Conservation (phyloP, 1,140 invertebrate species). For the Temnothorax longispinosus region DNA sequence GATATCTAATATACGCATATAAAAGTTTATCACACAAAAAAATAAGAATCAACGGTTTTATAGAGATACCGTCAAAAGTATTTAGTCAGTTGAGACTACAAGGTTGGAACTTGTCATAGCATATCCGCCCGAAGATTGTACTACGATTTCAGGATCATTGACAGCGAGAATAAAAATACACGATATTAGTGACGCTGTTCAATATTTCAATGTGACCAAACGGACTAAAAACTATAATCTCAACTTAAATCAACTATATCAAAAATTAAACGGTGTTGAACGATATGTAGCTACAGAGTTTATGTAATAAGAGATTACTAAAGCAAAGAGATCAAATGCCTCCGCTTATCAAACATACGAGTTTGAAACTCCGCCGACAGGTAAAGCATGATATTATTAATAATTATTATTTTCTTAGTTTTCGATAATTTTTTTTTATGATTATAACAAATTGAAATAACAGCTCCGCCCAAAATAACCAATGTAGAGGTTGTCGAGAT, state of each 20-base stretch:
- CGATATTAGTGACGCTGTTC: conserved; percentile 41
- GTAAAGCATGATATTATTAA: conserved; percentile 27
- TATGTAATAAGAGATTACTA: conserved; percentile 43
- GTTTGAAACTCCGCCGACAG: conserved; percentile 58
- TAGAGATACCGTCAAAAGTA: conserved; percentile 51
- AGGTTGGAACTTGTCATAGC: conserved; percentile 57
- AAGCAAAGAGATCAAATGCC: conserved; percentile 36
- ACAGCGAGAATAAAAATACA: conserved; percentile 44
- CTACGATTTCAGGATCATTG: conserved; percentile 58
- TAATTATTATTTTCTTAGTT: background rate
- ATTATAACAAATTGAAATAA: background rate
- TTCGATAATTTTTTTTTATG: background rate
- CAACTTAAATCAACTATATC: background rate
- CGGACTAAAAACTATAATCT: background rate
- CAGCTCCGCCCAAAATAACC: conserved; percentile 67
- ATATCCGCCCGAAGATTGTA: conserved; percentile 54
- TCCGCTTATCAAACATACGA: background rate
- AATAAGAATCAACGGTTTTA: background rate
- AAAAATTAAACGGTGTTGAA: conserved; percentile 49
- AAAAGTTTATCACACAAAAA: background rate
- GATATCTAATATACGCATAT: background rate
- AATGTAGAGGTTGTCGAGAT: conserved; percentile 62
- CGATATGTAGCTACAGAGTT: conserved; percentile 51
- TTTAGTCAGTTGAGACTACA: conserved; percentile 36
- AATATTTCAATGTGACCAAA: background rate